phyloP scores from a whole-genome alignment of 2,888 invertebrate genomes.

The Rhamnusium bicolor region DNA sequence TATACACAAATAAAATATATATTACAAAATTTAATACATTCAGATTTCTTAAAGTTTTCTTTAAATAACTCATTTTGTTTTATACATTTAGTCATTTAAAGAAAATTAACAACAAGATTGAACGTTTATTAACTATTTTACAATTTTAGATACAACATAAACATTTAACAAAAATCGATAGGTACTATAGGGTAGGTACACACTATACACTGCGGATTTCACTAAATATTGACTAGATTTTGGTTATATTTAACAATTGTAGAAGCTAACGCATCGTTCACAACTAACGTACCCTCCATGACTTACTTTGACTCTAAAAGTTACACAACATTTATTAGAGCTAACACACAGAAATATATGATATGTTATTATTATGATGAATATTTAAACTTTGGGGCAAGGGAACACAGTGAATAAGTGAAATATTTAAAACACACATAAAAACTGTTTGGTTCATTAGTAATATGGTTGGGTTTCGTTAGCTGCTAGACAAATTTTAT shows the following conservation, averaged over 20 bases:
- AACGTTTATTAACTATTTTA: conserved; percentile 46
- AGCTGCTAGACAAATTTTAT: conserved; percentile 48
- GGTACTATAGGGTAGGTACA: conserved; percentile 46
- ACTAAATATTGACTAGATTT: conserved; percentile 53
- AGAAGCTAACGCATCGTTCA: conserved; percentile 53
- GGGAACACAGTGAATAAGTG: conserved; percentile 41
- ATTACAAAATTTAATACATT: conserved; percentile 49
- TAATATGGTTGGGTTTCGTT: conserved; percentile 46
- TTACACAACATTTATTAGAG: conserved; percentile 49
- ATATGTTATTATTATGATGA: conserved; percentile 44
- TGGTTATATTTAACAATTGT: conserved; percentile 56
- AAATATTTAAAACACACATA: conserved; percentile 42
- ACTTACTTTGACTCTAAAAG: conserved; percentile 43
- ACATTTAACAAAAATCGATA: conserved; percentile 45
- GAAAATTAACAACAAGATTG: conserved; percentile 48
- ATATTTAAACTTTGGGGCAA: conserved; percentile 41
- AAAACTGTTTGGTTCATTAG: conserved; percentile 34
- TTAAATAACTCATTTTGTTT: conserved; percentile 44
- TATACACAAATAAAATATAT: conserved; percentile 50
- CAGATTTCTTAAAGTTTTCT: conserved; percentile 49
- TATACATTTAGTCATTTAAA: conserved; percentile 39
- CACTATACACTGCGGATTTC: conserved; percentile 48
- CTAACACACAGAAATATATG: conserved; percentile 47
- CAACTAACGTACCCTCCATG: conserved; percentile 49
- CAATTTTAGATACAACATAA: conserved; percentile 49